Conservation (phyloP, 35 echinoderm and acorn worm genomes). For the Ophioderma brevispina region DNA sequence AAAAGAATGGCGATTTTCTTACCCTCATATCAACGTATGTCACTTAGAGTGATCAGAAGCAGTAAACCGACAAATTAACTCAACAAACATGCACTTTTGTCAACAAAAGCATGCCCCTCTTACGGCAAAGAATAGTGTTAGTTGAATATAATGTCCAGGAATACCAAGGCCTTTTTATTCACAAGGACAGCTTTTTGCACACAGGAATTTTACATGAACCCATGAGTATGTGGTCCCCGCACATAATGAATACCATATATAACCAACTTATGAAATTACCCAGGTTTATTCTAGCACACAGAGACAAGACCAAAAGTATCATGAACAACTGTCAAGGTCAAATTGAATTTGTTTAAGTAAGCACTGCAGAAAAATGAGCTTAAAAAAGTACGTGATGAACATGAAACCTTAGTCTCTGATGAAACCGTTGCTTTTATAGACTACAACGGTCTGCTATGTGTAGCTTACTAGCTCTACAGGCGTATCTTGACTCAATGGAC, state of each 20-base stretch:
- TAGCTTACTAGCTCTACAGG: slow-evolving; percentile 2
- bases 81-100: no score
- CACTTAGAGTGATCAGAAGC: no score
- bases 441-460: not conserved
- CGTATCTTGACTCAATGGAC: not conserved
- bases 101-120: no score
- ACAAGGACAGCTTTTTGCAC: no score
- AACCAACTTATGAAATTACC: not conserved
- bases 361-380: not conserved
- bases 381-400: not conserved
- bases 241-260: not conserved
- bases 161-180: no score
- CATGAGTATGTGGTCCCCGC: no score
- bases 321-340: not conserved
- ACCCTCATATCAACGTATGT: no score
- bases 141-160: no score
- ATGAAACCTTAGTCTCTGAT: not conserved
- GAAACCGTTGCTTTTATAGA: not conserved
- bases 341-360: not conserved
- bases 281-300: not conserved
- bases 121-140: no score
- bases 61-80: no score
- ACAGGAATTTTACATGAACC: no score
- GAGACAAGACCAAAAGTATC: not conserved
- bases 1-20: no score